Percentiles rank a stretch among this genome's conserved stretches.
Conservation (phyloP, 1,140 invertebrate species). For the Cydia amplana region DNA sequence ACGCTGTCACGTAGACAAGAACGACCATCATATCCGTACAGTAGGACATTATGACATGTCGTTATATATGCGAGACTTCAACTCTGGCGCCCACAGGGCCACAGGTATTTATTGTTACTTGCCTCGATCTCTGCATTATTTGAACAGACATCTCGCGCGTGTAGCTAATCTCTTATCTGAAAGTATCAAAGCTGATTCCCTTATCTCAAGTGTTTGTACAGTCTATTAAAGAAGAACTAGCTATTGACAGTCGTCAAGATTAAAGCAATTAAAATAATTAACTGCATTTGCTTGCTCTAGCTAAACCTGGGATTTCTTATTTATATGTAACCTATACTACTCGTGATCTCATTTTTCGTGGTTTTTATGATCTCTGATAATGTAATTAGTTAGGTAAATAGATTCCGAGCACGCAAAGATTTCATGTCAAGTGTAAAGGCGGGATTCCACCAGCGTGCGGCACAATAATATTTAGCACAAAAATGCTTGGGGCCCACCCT, state of each 20-base stretch:
- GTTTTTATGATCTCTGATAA: too few species aligned
- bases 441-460: too few species aligned
- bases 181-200: background rate
- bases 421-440: too few species aligned
- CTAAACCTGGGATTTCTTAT: background rate
- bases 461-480: too few species aligned
- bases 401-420: too few species aligned
- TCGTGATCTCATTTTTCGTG: background rate
- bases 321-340: conserved; percentile 15
- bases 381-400: too few species aligned
- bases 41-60: too few species aligned
- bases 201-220: background rate
- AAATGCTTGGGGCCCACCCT: too few species aligned
- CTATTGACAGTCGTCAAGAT: conserved; percentile 6
- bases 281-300: background rate
- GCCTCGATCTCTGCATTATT: background rate
- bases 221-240: background rate
- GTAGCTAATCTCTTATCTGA: background rate
- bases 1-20: too few species aligned
- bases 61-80: too few species aligned
- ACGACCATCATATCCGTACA: too few species aligned
- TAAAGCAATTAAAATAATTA: background rate
- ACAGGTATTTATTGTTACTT: background rate
- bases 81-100: too few species aligned
- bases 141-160: background rate